phyloP scores from a whole-genome alignment of 1,140 invertebrate species.

The Luehdorfia chinensis region DNA sequence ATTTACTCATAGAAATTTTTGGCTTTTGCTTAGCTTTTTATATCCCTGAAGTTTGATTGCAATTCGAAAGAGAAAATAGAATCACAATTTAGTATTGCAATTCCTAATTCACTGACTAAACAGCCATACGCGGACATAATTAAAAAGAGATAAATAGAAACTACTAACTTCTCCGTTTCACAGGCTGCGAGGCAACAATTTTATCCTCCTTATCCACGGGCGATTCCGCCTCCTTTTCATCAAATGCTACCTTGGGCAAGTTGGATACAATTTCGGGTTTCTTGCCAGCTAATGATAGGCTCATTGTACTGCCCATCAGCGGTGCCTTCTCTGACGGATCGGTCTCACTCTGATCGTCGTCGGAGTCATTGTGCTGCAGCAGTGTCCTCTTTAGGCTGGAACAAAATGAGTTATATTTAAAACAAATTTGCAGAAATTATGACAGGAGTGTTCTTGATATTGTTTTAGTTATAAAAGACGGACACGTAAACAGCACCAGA shows the following conservation, averaged over 20 bases:
- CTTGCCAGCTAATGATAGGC: conserved; percentile 35
- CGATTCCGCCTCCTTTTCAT: conserved; percentile 32
- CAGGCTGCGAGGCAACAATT: conserved; percentile 51
- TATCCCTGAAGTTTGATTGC: too few species aligned
- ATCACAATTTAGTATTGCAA: too few species aligned
- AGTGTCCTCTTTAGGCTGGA: conserved; percentile 38
- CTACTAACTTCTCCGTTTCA: conserved; percentile 63
- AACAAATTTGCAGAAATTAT: not conserved
- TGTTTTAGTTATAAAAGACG: not conserved
- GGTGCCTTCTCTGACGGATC: conserved; percentile 66
- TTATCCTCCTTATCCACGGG: conserved; percentile 31
- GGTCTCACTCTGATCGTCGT: conserved; percentile 57
- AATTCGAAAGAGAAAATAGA: too few species aligned
- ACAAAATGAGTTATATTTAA: not conserved
- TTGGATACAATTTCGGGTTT: conserved; percentile 65
- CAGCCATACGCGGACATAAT: too few species aligned
- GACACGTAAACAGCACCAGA: too few species aligned
- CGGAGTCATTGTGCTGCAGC: conserved; percentile 48
- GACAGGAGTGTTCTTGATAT: not conserved
- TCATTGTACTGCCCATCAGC: conserved; percentile 63
- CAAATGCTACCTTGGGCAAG: conserved; percentile 46
- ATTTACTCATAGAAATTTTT: too few species aligned
- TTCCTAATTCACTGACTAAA: too few species aligned
- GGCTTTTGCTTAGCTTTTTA: too few species aligned
- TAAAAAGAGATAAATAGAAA: conserved; percentile 18